Conservation (phyloP, 2,888 invertebrate genomes). For the Megalurothrips usitatus region DNA sequence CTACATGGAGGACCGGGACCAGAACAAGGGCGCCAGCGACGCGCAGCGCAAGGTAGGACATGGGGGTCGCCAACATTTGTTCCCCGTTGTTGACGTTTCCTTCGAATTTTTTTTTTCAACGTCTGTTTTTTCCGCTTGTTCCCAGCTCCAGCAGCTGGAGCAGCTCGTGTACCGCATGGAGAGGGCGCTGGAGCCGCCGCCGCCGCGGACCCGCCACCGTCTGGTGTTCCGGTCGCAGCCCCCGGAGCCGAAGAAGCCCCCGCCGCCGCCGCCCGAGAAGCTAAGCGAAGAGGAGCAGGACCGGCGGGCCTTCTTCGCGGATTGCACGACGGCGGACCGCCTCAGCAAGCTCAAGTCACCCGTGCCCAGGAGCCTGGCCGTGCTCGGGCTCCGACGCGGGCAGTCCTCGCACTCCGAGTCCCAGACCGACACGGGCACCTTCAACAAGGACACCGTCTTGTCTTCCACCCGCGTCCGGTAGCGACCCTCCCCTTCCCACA, state of each 20-base stretch:
- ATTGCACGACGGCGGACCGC: neutral
- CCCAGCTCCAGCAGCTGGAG: neutral
- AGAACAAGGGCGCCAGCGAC: slow-evolving; percentile 52
- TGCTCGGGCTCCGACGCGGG: neutral
- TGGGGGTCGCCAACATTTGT: too few relatives aligned
- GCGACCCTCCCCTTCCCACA: too few relatives aligned
- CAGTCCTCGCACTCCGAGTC: neutral
- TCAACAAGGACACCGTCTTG: neutral
- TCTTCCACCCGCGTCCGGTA: neutral
- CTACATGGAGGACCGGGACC: slow-evolving; percentile 50
- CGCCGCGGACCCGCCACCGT: neutral
- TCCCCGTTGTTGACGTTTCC: too few relatives aligned
- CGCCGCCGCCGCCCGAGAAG: neutral
- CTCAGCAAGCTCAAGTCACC: slow-evolving; percentile 1
- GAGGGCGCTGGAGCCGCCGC: neutral
- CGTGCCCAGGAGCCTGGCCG: neutral
- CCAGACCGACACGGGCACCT: neutral
- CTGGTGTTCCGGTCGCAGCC: slow-evolving; percentile 5
- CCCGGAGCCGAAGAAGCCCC: neutral
- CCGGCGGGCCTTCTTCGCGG: neutral
- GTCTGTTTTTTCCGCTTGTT: neutral
- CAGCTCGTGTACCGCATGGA: slow-evolving; percentile 24
- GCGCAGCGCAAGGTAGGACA: slow-evolving; percentile 55
- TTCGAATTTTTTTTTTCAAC: neutral
- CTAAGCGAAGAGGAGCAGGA: neutral